A percentile compares a stretch with the other conserved stretches of the same genome.
These are phyloP conservation scores for Darevskia nairensis DNA, from an alignment of 2,797 vertebrate genomes.

Conservation along the genomic window DNA sequence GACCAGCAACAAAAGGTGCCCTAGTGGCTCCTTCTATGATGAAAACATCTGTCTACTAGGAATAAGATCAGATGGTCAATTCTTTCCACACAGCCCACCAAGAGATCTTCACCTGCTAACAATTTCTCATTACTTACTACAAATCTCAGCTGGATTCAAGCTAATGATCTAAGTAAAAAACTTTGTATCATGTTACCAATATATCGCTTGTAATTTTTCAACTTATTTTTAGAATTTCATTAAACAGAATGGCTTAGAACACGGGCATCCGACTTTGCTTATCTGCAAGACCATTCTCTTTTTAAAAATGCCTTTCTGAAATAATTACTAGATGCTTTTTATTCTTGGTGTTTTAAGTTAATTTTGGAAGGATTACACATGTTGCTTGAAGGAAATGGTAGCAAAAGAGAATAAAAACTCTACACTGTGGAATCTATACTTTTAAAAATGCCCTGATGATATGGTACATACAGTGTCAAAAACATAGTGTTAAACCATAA, in stretches of 20 bases:
- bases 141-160: neutral
- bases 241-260: slow-evolving; percentile 31
- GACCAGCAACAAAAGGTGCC: neutral
- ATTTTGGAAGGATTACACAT: slow-evolving; percentile 29
- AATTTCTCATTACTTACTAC: slow-evolving; percentile 23
- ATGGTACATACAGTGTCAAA: neutral
- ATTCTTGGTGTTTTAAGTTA: slow-evolving; percentile 31
- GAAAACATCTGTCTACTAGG: slow-evolving; percentile 9
- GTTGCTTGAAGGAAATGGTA: slow-evolving; percentile 23
- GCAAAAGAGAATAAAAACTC: slow-evolving; percentile 1
- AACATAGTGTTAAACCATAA: neutral
- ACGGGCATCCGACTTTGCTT: slow-evolving; percentile 6
- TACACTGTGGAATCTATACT: neutral
- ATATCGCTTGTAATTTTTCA: neutral
- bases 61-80: neutral
- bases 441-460: neutral
- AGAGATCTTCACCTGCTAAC: slow-evolving; percentile 12
- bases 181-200: slow-evolving; percentile 4
- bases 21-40: neutral
- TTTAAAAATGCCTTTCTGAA: neutral
- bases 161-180: slow-evolving; percentile 6
- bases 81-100: slow-evolving; percentile 8
- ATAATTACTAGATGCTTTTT: neutral
- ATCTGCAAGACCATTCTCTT: slow-evolving; percentile 5
- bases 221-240: neutral